Conservation (phyloP, 2,113 vertebrate species). For the Aegotheles bennettii region DNA sequence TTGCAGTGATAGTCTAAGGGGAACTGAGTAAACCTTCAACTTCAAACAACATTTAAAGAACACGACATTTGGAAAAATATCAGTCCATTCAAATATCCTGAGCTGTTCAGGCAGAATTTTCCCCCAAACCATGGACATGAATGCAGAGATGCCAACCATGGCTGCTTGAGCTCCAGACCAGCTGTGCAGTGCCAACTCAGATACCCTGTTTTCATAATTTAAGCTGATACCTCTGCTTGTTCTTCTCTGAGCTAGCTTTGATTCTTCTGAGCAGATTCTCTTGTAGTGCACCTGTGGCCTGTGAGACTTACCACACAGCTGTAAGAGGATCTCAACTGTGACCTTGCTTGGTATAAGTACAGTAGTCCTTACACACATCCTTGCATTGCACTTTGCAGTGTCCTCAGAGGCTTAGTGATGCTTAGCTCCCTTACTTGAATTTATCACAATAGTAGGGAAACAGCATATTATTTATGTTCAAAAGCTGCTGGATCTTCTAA, state of each 20-base stretch:
- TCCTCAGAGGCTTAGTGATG: not conserved
- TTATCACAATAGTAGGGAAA: not conserved
- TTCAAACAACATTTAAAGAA: slow-evolving; percentile 45
- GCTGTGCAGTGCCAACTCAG: not conserved
- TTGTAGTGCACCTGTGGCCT: not conserved
- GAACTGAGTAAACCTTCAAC: slow-evolving; percentile 12
- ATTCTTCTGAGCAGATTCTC: not conserved
- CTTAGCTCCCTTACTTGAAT: not conserved
- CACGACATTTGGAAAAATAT: slow-evolving; percentile 42
- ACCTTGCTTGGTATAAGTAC: not conserved
- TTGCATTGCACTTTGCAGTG: not conserved
- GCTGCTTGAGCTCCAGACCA: not conserved
- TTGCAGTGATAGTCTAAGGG: slow-evolving; percentile 27
- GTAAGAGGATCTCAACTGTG: not conserved
- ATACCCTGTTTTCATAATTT: not conserved
- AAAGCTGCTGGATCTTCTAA: not conserved
- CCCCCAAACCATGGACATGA: rapidly evolving
- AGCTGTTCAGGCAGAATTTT: not conserved
- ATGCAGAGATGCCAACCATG: not conserved
- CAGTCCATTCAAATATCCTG: not conserved
- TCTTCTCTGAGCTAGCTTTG: not conserved
- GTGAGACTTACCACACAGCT: not conserved
- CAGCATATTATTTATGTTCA: not conserved
- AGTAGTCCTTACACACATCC: not conserved
- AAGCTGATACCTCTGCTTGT: not conserved